Evolutionary conservation across 2,888 invertebrate genomes (phyloP).

Genomic region (Drosophila histrio): DNA sequence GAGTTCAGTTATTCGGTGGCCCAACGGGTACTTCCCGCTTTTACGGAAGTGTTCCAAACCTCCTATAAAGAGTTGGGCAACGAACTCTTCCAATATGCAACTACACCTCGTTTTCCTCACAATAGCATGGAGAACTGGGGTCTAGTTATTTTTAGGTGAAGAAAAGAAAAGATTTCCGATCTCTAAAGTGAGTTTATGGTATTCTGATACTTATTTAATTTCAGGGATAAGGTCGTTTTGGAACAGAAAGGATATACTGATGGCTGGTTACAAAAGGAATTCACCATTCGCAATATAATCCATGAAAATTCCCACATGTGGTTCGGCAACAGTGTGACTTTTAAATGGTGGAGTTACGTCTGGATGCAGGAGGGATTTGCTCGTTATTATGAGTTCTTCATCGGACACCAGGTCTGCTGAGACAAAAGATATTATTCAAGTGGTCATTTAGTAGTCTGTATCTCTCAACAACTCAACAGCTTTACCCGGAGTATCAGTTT

Average conservation of each 20-base stretch:
- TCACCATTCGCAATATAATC: slow-evolving; percentile 86
- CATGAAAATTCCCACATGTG: slow-evolving; percentile 87
- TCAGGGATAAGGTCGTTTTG: slow-evolving; percentile 69
- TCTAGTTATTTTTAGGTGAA: slow-evolving; percentile 91
- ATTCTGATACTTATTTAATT: neutral
- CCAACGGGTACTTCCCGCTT: slow-evolving; percentile 49
- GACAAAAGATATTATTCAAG: too few species aligned
- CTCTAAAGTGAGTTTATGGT: too few species aligned
- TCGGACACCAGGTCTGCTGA: slow-evolving; percentile 79
- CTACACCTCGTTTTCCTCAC: slow-evolving; percentile 90
- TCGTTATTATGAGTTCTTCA: slow-evolving; percentile 88
- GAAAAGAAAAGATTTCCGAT: slow-evolving; percentile 72
- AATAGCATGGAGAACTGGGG: slow-evolving; percentile 97
- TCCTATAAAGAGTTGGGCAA: slow-evolving; percentile 86
- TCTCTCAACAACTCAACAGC: slow-evolving; percentile 82
- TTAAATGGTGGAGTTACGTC: slow-evolving; percentile 86
- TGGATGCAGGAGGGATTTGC: slow-evolving; percentile 88
- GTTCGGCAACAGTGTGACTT: slow-evolving; percentile 87
- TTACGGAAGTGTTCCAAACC: slow-evolving; percentile 89
- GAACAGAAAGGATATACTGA: slow-evolving; percentile 71
- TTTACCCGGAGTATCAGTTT: slow-evolving; percentile 87
- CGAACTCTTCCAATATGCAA: slow-evolving; percentile 90
- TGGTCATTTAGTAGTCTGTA: neutral
- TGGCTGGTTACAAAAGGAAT: slow-evolving; percentile 71
- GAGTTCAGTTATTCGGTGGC: slow-evolving; percentile 86